Conservation (phyloP, 1,140 invertebrate species). For the Chymomyza costata region DNA sequence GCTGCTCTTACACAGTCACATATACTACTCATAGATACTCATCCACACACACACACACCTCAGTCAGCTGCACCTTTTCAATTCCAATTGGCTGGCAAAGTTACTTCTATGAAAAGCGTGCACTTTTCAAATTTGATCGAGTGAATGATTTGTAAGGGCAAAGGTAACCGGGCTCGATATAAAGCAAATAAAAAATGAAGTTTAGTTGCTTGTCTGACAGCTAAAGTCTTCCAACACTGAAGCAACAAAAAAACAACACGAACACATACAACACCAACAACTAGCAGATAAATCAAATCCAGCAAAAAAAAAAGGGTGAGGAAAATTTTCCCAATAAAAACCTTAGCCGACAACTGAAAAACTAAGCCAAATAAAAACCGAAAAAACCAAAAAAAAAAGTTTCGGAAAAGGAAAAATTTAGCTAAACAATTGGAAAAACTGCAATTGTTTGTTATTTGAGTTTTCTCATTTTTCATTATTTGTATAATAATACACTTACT, state of each 20-base stretch:
- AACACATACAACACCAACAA: conserved; percentile 17
- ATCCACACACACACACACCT: conserved; percentile 1
- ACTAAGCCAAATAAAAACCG: too few species aligned
- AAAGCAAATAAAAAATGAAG: conserved; percentile 47
- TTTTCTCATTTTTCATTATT: too few species aligned
- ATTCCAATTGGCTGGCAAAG: conserved; percentile 50
- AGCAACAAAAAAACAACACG: conserved; percentile 3
- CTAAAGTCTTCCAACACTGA: too few species aligned
- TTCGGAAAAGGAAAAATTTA: conserved; percentile 5
- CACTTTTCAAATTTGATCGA: conserved; percentile 66
- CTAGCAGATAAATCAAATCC: conserved; percentile 25
- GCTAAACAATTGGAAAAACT: conserved; percentile 20
- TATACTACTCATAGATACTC: conserved; percentile 34
- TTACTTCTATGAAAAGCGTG: conserved; percentile 18
- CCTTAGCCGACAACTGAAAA: too few species aligned
- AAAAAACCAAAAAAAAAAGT: conserved; percentile 1
- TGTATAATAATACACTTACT: too few species aligned
- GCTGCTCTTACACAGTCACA: too few species aligned
- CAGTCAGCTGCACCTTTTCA: conserved; percentile 20
- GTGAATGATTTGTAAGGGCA: conserved; percentile 46
- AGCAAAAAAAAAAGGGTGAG: conserved; percentile 7
- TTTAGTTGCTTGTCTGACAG: conserved; percentile 8
- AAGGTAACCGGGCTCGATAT: too few species aligned
- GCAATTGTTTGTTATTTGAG: conserved; percentile 13
- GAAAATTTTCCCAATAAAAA: too few species aligned